Evolutionary conservation across 2,888 invertebrate species (phyloP).

Genomic region (Strigamia crassipes): DNA sequence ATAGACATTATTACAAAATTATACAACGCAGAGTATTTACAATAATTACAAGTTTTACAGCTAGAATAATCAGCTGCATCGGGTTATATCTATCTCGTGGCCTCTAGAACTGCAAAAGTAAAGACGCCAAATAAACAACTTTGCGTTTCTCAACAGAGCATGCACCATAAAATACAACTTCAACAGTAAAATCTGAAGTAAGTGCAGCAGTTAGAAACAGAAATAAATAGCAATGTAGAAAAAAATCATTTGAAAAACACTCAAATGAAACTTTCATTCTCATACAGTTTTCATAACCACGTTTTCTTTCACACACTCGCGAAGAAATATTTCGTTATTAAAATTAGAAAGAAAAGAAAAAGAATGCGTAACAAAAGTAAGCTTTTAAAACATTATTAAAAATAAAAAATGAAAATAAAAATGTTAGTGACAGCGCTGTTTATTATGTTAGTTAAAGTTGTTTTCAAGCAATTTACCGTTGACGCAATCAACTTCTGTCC

Average conservation of each 20-base stretch:
- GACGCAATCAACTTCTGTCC: background rate
- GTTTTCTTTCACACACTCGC: background rate
- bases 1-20: background rate
- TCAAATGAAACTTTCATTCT: constrained; percentile 20
- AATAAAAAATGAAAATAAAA: no score
- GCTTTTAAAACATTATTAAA: no score
- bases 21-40: background rate
- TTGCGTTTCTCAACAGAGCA: background rate
- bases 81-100: background rate
- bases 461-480: constrained; percentile 20
- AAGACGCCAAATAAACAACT: background rate
- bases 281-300: background rate
- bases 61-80: background rate
- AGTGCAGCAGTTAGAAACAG: background rate
- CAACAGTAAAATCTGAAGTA: constrained; percentile 6
- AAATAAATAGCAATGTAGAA: background rate
- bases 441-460: background rate
- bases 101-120: background rate
- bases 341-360: no score
- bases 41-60: background rate
- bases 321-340: no score
- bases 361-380: no score
- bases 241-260: constrained; percentile 17
- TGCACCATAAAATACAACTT: constrained; percentile 19
- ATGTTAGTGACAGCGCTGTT: no score